Percentiles rank a stretch among this genome's conserved stretches.
Evolutionary conservation across 2,888 invertebrate species (phyloP).

Genomic region (Leptopterna dolabrata): DNA sequence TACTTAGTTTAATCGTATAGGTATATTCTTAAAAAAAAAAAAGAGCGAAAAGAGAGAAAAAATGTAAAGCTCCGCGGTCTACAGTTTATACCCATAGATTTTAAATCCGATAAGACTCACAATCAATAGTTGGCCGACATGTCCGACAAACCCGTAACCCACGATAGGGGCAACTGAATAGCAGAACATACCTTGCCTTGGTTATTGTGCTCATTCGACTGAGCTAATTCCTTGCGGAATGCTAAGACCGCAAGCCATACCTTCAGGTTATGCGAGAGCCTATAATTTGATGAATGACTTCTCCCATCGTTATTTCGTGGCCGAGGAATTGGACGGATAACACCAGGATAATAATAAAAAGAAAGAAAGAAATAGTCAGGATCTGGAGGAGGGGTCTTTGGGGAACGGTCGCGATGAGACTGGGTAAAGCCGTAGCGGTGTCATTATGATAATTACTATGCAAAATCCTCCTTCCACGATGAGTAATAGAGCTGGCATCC

Average conservation of each 20-base stretch:
- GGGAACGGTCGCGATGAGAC: not conserved
- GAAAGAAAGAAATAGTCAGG: not conserved
- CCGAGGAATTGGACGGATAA: not conserved
- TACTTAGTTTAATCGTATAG: too few species aligned
- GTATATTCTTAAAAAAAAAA: too few species aligned
- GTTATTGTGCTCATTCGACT: not conserved
- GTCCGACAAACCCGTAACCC: not conserved
- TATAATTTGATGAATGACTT: not conserved
- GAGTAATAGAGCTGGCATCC: not conserved
- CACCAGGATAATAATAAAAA: too few species aligned
- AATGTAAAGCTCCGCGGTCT: too few species aligned
- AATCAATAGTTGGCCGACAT: not conserved
- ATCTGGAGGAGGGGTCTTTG: not conserved
- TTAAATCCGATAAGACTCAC: not conserved
- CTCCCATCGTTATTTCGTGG: not conserved
- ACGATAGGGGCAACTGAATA: not conserved
- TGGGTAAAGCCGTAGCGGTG: not conserved
- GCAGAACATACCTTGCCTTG: not conserved
- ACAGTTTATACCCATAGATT: not conserved
- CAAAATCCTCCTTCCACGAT: not conserved
- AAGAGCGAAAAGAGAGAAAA: too few species aligned
- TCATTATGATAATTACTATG: not conserved
- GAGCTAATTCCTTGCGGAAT: not conserved
- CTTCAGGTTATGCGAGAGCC: not conserved
- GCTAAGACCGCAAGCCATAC: not conserved